Conservation (phyloP, 2,888 invertebrate species). For the Marronus borbonicus region DNA sequence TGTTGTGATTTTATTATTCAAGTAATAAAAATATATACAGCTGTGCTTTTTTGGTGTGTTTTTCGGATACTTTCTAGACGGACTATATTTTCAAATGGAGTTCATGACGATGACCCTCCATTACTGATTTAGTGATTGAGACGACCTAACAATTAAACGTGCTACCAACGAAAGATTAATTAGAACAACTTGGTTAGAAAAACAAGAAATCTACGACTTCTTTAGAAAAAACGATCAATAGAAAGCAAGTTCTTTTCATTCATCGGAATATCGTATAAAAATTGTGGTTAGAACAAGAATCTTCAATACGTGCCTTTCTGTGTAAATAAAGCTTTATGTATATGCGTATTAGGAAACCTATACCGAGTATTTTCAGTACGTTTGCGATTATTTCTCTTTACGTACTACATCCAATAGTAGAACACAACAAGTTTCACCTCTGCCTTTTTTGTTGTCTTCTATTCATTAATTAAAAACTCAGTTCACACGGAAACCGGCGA, state of each 20-base stretch:
- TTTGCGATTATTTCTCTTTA: not conserved
- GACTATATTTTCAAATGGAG: too few species aligned
- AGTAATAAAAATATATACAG: too few species aligned
- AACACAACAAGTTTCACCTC: not conserved
- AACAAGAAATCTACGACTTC: too few species aligned
- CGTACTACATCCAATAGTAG: not conserved
- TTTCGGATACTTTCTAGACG: too few species aligned
- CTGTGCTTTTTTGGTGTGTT: too few species aligned
- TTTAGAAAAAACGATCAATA: too few species aligned
- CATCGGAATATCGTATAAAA: not conserved
- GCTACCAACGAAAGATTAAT: too few species aligned
- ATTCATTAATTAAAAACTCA: slow-evolving; percentile 3
- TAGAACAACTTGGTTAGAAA: too few species aligned
- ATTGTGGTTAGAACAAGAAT: not conserved
- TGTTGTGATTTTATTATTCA: too few species aligned
- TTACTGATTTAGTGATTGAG: too few species aligned
- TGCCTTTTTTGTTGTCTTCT: not conserved
- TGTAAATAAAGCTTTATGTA: not conserved
- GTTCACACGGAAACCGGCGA: not conserved
- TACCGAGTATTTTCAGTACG: not conserved
- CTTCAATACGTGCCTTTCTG: not conserved
- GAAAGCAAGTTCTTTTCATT: not conserved
- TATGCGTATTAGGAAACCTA: not conserved
- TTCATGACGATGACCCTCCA: too few species aligned
- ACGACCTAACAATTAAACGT: too few species aligned